Conservation (phyloP, 2,888 invertebrate species). For the Caenorhabditis becei region DNA sequence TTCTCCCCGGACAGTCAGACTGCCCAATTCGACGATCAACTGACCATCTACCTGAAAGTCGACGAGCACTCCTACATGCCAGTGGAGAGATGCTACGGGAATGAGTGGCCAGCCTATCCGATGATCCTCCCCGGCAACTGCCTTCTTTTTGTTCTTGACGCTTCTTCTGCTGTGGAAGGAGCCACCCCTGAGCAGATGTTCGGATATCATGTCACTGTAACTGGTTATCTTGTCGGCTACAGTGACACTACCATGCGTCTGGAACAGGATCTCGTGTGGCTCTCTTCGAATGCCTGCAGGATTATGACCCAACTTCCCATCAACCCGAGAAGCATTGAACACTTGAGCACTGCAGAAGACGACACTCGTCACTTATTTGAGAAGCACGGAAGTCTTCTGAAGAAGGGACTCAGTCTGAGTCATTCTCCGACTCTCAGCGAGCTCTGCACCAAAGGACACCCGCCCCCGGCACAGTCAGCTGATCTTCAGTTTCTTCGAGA, state of each 20-base stretch:
- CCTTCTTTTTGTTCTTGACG: conserved; percentile 95
- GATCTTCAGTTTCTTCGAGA: conserved; percentile 84
- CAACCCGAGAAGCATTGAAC: conserved; percentile 83
- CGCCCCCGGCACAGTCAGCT: conserved; percentile 66
- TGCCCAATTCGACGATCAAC: conserved; percentile 91
- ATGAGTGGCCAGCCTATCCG: conserved; percentile 88
- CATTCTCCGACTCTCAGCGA: conserved; percentile 91
- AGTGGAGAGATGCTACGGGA: conserved; percentile 76
- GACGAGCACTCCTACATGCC: conserved; percentile 81
- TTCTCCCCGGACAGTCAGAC: conserved; percentile 86
- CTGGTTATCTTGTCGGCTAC: conserved; percentile 67
- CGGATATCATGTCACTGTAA: conserved; percentile 78
- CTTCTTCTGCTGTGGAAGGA: conserved; percentile 84
- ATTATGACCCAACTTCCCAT: conserved; percentile 73
- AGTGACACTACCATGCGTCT: conserved; percentile 67
- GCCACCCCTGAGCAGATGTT: conserved; percentile 72
- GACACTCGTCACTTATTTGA: conserved; percentile 84
- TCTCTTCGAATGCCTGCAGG: conserved; percentile 77
- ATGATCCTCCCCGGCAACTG: conserved; percentile 86
- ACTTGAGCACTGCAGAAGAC: conserved; percentile 84
- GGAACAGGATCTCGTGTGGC: conserved; percentile 79
- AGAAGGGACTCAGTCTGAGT: conserved; percentile 91
- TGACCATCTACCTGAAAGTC: conserved; percentile 83
- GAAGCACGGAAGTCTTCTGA: conserved; percentile 85
- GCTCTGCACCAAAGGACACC: conserved; percentile 84